These are phyloP conservation scores for Proisotoma minuta DNA, from an alignment of 2,888 invertebrate species.

Conservation along the genomic window DNA sequence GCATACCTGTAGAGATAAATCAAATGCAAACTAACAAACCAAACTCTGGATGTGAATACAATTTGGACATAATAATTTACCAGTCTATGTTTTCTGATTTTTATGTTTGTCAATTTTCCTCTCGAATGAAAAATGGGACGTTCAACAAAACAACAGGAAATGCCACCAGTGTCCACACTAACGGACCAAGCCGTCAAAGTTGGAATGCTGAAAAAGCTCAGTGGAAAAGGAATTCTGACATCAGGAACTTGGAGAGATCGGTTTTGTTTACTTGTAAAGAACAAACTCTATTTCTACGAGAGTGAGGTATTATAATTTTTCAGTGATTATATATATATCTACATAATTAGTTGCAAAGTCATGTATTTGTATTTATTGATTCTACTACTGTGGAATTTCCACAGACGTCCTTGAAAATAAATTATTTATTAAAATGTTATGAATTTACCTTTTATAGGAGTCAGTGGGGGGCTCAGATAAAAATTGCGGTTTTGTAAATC, in stretches of 20 bases:
- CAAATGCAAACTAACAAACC: no score
- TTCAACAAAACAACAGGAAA: slow-evolving; percentile 30
- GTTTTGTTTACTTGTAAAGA: slow-evolving; percentile 41
- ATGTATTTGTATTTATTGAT: no score
- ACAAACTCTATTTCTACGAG: slow-evolving; percentile 42
- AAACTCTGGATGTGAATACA: no score
- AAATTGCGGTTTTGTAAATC: slow-evolving; percentile 48
- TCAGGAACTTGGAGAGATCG: slow-evolving; percentile 43
- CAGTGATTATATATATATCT: no score
- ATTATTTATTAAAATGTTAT: no score
- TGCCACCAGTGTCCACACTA: slow-evolving; percentile 31
- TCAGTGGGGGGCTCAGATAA: slow-evolving; percentile 48
- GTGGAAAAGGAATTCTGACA: slow-evolving; percentile 41
- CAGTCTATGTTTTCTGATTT: neutral
- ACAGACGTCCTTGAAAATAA: no score
- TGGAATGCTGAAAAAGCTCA: slow-evolving; percentile 41
- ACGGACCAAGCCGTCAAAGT: slow-evolving; percentile 37
- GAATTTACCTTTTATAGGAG: slow-evolving; percentile 26
- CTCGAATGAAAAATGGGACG: slow-evolving; percentile 25
- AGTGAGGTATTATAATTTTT: slow-evolving; percentile 43
- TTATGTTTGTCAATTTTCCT: neutral
- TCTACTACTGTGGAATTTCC: no score
- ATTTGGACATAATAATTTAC: neutral
- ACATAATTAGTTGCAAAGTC: no score
- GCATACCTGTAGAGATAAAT: no score